These are phyloP conservation scores for Sparidentex hasta DNA, from an alignment of 2,797 vertebrate species.

Conservation along the genomic window DNA sequence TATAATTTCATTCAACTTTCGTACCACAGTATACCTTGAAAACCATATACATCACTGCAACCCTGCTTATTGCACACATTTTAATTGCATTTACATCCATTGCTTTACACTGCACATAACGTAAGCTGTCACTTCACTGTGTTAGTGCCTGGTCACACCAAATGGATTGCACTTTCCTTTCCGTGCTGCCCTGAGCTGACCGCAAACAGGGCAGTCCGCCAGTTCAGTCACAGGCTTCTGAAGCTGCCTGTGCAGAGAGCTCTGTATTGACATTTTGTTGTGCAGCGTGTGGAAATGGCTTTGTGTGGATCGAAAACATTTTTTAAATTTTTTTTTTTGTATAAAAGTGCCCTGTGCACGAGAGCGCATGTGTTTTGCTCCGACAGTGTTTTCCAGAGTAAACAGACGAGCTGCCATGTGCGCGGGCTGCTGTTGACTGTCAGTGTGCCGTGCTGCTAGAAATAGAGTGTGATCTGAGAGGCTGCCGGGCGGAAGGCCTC, in stretches of 20 bases:
- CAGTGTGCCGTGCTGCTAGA: conserved; percentile 57
- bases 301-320: neutral
- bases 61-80: neutral
- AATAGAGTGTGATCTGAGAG: conserved; percentile 69
- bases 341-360: neutral
- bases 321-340: neutral
- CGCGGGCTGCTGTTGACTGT: conserved; percentile 64
- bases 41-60: too few relatives aligned
- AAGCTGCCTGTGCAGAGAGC: conserved; percentile 26
- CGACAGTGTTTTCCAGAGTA: conserved; percentile 53
- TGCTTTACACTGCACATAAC: neutral
- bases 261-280: conserved; percentile 35
- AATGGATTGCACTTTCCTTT: neutral
- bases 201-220: conserved; percentile 12
- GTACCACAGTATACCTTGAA: too few relatives aligned
- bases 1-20: too few relatives aligned
- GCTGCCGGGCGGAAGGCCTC: conserved; percentile 55
- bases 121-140: neutral
- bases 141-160: neutral
- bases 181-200: conserved; percentile 16
- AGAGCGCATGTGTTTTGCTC: conserved; percentile 15
- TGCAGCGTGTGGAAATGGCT: conserved; percentile 7
- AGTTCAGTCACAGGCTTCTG: conserved; percentile 27
- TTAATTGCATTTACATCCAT: neutral
- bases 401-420: conserved; percentile 66